Conservation (phyloP, 2,888 invertebrate genomes). For the Sylvicola cinctus region DNA sequence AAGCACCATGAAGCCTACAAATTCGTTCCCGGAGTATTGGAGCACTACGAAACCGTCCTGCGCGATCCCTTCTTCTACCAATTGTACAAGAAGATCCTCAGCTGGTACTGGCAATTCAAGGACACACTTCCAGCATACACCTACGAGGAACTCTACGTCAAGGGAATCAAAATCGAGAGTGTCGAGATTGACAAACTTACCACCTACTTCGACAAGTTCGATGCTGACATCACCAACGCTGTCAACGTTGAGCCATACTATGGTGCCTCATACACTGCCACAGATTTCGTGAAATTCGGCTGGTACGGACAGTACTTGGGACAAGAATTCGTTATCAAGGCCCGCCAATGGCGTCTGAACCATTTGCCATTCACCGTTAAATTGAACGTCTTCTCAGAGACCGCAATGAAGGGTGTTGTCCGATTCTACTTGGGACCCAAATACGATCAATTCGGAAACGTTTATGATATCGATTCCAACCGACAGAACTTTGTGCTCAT, state of each 20-base stretch:
- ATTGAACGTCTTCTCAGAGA: conserved; percentile 33
- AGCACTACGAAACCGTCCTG: conserved; percentile 39
- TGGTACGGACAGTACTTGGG: conserved; percentile 5
- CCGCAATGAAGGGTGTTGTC: conserved; percentile 35
- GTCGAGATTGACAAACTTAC: conserved; percentile 36
- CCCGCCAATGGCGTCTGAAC: conserved; percentile 39
- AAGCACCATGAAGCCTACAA: conserved; percentile 9
- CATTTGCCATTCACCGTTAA: conserved; percentile 40
- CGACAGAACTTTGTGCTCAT: conserved; percentile 42
- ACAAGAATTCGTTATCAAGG: conserved; percentile 26
- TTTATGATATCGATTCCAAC: conserved; percentile 34
- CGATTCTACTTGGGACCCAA: conserved; percentile 50
- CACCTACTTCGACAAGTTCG: conserved; percentile 43
- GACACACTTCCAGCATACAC: conserved; percentile 36
- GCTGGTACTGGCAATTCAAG: conserved; percentile 37
- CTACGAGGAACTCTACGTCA: conserved; percentile 33
- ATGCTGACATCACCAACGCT: conserved; percentile 41
- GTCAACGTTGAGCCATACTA: conserved; percentile 27
- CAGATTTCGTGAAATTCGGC: conserved; percentile 4
- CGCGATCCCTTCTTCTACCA: conserved; percentile 56
- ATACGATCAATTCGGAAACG: conserved; percentile 33
- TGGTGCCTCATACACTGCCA: conserved; percentile 25
- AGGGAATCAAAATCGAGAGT: conserved; percentile 38
- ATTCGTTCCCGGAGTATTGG: conserved; percentile 34
- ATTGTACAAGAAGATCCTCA: conserved; percentile 37